Conservation (phyloP, 1,140 invertebrate genomes). For the Battus philenor region DNA sequence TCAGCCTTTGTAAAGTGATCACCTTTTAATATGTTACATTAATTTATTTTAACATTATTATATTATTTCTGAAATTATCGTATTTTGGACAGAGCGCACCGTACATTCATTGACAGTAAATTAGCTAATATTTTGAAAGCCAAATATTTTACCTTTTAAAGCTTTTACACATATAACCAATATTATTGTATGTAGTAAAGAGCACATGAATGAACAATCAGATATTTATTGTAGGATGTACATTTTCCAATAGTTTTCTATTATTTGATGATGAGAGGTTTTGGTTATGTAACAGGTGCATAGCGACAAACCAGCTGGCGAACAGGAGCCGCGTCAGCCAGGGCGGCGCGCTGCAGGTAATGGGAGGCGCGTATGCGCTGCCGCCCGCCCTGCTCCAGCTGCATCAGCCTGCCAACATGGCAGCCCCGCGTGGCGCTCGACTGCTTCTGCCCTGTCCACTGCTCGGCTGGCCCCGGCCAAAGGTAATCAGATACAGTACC, state of each 20-base stretch:
- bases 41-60: too few relatives aligned
- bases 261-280: too few relatives aligned
- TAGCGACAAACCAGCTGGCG: constrained; percentile 44
- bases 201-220: not conserved
- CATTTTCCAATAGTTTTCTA: too few relatives aligned
- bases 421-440: constrained; percentile 20
- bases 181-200: not conserved
- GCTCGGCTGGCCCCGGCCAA: constrained; percentile 44
- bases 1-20: too few relatives aligned
- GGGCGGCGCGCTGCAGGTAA: constrained; percentile 30
- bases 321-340: constrained; percentile 41
- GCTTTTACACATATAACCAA: too few relatives aligned
- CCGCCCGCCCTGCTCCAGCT: constrained; percentile 27
- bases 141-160: too few relatives aligned
- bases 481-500: constrained; percentile 24
- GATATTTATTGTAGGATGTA: too few relatives aligned
- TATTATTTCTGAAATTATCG: too few relatives aligned
- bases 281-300: constrained; percentile 40
- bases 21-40: too few relatives aligned
- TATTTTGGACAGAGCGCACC: too few relatives aligned
- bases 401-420: constrained; percentile 22
- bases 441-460: constrained; percentile 47
- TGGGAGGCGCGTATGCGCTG: constrained; percentile 15
- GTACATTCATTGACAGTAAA: too few relatives aligned
- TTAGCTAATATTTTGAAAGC: too few relatives aligned